Percentiles rank a stretch among this genome's conserved stretches.
phyloP scores from a whole-genome alignment of 2,797 vertebrate genomes.

The Petrocephalus schoutedeni region DNA sequence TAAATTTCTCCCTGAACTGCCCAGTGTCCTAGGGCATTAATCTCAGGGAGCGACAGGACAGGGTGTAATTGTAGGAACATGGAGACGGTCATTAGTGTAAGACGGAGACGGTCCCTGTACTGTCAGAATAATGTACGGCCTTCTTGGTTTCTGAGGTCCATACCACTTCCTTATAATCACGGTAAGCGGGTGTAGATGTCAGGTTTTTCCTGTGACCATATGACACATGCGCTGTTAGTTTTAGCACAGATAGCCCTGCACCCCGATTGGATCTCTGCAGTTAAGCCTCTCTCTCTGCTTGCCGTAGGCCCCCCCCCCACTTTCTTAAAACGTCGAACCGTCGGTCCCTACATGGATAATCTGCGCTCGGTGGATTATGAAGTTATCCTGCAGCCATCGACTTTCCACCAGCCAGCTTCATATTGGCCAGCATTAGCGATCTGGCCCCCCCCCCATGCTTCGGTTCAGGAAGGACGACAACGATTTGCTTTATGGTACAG shows the following conservation, averaged over 20 bases:
- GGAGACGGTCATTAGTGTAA: slow-evolving; percentile 9
- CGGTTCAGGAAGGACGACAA: slow-evolving; percentile 61
- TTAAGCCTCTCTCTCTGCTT: slow-evolving; percentile 10
- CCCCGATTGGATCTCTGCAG: not conserved
- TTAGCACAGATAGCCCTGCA: not conserved
- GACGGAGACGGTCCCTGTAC: slow-evolving; percentile 23
- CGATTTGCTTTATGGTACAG: slow-evolving; percentile 53
- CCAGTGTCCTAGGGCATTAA: not conserved
- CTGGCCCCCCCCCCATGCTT: slow-evolving; percentile 60
- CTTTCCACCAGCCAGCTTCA: slow-evolving; percentile 60
- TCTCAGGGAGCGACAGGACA: not conserved
- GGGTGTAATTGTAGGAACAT: slow-evolving; percentile 18
- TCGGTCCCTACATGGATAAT: slow-evolving; percentile 60
- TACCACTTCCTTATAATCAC: slow-evolving; percentile 28
- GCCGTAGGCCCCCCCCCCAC: slow-evolving; percentile 30
- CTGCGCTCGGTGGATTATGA: slow-evolving; percentile 61
- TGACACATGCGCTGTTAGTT: not conserved
- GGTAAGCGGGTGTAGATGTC: not conserved
- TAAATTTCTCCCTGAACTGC: not conserved
- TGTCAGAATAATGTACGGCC: slow-evolving; percentile 36
- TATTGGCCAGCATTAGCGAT: slow-evolving; percentile 62
- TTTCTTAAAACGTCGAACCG: slow-evolving; percentile 47
- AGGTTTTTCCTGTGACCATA: not conserved
- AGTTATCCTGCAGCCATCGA: slow-evolving; percentile 67
- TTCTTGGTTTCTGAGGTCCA: slow-evolving; percentile 23